A percentile compares a stretch with the other conserved stretches of the same genome.
phyloP scores from a whole-genome alignment of 2,113 vertebrate genomes.

The Ptyas mucosa region DNA sequence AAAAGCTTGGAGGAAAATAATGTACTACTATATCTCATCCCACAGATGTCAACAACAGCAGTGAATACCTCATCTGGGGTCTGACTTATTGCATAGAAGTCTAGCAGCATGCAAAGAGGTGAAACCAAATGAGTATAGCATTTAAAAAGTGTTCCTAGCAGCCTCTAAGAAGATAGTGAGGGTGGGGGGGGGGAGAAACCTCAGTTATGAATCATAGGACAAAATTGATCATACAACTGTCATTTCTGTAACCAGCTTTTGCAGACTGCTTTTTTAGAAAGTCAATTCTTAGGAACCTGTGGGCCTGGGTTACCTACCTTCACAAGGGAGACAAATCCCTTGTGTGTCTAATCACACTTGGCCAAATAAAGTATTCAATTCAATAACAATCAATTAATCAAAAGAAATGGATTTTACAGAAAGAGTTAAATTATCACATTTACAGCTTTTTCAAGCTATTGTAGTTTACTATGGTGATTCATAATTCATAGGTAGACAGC shows the following conservation, averaged over 20 bases:
- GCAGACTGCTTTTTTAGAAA: not conserved
- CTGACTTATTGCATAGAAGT: constrained; percentile 37
- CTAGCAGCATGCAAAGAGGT: not conserved
- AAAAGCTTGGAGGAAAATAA: constrained; percentile 45
- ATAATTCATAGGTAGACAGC: not conserved
- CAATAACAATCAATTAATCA: not conserved
- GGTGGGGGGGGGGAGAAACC: not conserved
- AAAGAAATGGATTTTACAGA: not conserved
- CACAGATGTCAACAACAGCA: constrained; percentile 47
- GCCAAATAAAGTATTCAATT: not conserved
- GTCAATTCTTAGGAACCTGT: not conserved
- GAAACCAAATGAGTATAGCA: constrained; percentile 29
- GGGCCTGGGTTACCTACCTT: not conserved
- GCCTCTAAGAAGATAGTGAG: not conserved
- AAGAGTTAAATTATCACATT: not conserved
- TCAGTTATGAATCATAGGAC: not conserved
- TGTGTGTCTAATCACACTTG: not conserved
- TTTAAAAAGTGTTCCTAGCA: not conserved
- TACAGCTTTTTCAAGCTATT: not conserved
- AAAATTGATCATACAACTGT: not conserved
- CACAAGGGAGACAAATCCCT: not conserved
- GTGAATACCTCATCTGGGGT: constrained; percentile 7
- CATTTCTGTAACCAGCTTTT: not conserved
- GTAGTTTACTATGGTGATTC: not conserved
- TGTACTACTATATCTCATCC: constrained; percentile 50